A percentile compares a stretch with the other conserved stretches of the same genome.
These are phyloP conservation scores for Euproctis similis DNA, from an alignment of 2,888 invertebrate species.

Conservation along the genomic window DNA sequence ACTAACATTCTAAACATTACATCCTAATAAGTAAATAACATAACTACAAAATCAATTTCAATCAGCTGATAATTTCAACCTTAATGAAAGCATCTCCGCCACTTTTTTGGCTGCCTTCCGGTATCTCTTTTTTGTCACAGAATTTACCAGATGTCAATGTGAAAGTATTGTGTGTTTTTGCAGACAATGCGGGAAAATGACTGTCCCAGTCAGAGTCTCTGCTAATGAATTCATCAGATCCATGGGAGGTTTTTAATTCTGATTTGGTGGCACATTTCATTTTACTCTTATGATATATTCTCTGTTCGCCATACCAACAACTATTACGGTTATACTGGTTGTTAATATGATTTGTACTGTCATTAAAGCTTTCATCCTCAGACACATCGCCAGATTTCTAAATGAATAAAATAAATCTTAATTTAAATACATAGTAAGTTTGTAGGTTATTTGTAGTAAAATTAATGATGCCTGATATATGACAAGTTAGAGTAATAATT, in stretches of 20 bases:
- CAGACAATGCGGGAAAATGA: conserved; percentile 60
- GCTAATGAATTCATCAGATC: conserved; percentile 56
- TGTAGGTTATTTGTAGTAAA: too few relatives aligned
- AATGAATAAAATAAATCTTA: conserved; percentile 8
- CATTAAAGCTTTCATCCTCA: conserved; percentile 53
- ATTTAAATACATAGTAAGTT: too few relatives aligned
- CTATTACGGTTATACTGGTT: conserved; percentile 33
- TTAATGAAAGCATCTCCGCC: conserved; percentile 57
- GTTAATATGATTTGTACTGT: conserved; percentile 37
- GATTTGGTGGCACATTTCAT: conserved; percentile 32
- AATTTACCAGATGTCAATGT: conserved; percentile 55
- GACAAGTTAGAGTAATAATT: too few relatives aligned
- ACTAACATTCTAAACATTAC: too few relatives aligned
- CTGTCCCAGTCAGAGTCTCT: conserved; percentile 65
- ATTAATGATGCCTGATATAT: too few relatives aligned
- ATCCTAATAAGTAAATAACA: too few relatives aligned
- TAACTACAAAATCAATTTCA: too few relatives aligned
- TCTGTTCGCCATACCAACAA: conserved; percentile 58
- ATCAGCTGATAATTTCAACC: conserved; percentile 37
- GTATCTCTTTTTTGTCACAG: conserved; percentile 48
- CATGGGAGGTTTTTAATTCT: conserved; percentile 40
- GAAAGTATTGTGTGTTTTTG: conserved; percentile 64
- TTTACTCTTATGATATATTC: conserved; percentile 60
- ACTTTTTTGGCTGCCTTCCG: conserved; percentile 57
- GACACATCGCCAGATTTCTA: conserved; percentile 58